Evolutionary conservation across 1,140 invertebrate genomes (phyloP), one percentile per base, ranked within the genome.

Genomic region (Drosophila bifasciata): DNA sequence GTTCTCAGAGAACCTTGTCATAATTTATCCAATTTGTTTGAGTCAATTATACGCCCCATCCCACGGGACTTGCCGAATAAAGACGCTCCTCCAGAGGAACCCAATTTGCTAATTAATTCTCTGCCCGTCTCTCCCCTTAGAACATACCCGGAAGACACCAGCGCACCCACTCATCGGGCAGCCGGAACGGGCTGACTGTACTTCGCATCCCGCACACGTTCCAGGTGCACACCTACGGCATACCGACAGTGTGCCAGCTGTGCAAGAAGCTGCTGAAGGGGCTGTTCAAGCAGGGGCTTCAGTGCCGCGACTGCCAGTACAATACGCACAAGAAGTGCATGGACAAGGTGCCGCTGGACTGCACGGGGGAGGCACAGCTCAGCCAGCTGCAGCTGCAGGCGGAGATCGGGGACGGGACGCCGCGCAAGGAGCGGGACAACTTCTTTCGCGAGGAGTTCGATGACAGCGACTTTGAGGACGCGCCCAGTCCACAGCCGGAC

Each of bases 311-410:
- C 93, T 99, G 98, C 91, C 97, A 98, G 91, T 99, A 98, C 92
- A 99, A 99, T 93, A 97, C 96, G 63, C 98, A 99, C 92, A 98
- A 99, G 91, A 99, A 99, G 92, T 99, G 98, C 92, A 94, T 97
- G 69, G 96, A 97, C 21, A 95, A 96, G 92, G 96, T 99, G 74
- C 97, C 98, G 16, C 98, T 97, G 92, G 97, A 99, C 92, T 99
- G 98, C 93, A 95, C 96, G 15, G 98, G 97, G 13, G 98, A 99
- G 92, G 60, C 76, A 6, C 89, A 88, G 11, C 57, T 88, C 0
- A 88, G 70, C 15, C 91, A 92, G 70, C 48, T 86, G 46, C 92
- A 92, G 71, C 36, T 86, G 46, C 92, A 89, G 49, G 60, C 69
- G 0, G 78, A 85, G 62, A 51, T 76, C 23, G 94, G 93, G 90